Base-by-base conservation (phyloP, 2,113 vertebrate genomes). In the Ursus arctos region DNA sequence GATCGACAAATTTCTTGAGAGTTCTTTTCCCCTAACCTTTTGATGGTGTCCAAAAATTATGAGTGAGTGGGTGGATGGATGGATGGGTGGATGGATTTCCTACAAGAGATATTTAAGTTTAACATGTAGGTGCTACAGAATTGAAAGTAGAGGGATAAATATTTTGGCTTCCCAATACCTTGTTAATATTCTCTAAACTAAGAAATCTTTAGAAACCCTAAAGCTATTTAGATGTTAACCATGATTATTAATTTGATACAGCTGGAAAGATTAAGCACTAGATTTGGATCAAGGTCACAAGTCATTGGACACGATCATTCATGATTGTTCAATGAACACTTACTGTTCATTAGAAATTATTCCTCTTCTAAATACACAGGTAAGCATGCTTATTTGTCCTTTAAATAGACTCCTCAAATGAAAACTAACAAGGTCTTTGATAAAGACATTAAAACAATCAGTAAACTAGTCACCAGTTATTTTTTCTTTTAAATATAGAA, bases 151-250 rank as follows among this genome's bases (percentile, higher is more conserved):
- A 80, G 9, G 24, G 53, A 40, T 87, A 95, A 36, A 84, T 22
- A 61, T 57, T 47, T 71, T 71, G 76, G 21, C 14, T 81, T 95
- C 43, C 72, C 13, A 51, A 65, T 4, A 63, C 13, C 26, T 55
- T 67, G n/a, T 72, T 89, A 93, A 87, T 95, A 86, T 63, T 94
- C 91, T 96, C 87, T 90, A 53, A 57, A 77, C 59, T 85, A 96
- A 81, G 36, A 94, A 86, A 88, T 80, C n/a, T 71, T 1, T 12
- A 94, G 15, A 91, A 76, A 71, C 14, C 19, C 47, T 43, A 28
- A 76, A 88, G 36, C 47, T 96, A 76, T 87, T 94, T 95, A 72
- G 11, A 53, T 89, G n/a, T 57, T 83, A 87, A 43, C 83, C 36
- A 31, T 4, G 31, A 28, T 72, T 67, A 47, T 40, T 95, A 55